Evolutionary conservation across 2,888 invertebrate species (phyloP), one percentile per base, ranked within the genome.

Genomic region (Tanypteryx hageni): DNA sequence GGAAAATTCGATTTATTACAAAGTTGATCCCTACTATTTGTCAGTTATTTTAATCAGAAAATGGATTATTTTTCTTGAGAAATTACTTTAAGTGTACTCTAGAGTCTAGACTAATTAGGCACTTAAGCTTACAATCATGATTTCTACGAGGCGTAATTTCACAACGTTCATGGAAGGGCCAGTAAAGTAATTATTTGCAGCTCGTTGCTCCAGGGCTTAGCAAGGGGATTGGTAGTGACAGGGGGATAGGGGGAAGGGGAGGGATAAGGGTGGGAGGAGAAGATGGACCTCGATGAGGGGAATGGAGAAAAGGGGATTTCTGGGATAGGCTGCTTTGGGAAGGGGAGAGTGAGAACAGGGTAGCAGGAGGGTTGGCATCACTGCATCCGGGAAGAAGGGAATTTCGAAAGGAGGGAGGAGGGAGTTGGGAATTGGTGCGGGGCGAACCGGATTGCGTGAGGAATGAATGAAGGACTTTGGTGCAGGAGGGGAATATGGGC

Each of bases 111-210:
- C 22, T 68, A 76, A 76, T 76, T 27, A 76, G 22, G 76, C 76
- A 27, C 22, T 27, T 68, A 68, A 18, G 22, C 18, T 22, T 5
- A 31, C 89, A 31, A 59, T 89, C 89, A 11, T 44, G 44, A 61
- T 89, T 89, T 89, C 44, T 64, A 44, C 61, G 89, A 89, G 61
- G 89, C 89, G 18, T 44, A 89, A 89, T 61, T 89, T 89, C 44
- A 61, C 61, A 89, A 44, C 44, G n/a, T 89, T 89, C 89, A 31
- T 31, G n/a, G 64, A 89, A 64, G 89, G 44, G 31, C 31, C 64
- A 27, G 44, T 18, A 64, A 59, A 89, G 89, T 64, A 89, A 89
- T 89, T 64, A 64, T 44, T 89, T 89, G 89, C 89, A 64, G 44
- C 89, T 64, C 89, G 58, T 89, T 64, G 89, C 89, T 89, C n/a